A percentile compares a stretch with the other conserved stretches of the same genome.
Evolutionary conservation across 2,797 vertebrate species (phyloP).

Genomic region (Pristis pectinata): DNA sequence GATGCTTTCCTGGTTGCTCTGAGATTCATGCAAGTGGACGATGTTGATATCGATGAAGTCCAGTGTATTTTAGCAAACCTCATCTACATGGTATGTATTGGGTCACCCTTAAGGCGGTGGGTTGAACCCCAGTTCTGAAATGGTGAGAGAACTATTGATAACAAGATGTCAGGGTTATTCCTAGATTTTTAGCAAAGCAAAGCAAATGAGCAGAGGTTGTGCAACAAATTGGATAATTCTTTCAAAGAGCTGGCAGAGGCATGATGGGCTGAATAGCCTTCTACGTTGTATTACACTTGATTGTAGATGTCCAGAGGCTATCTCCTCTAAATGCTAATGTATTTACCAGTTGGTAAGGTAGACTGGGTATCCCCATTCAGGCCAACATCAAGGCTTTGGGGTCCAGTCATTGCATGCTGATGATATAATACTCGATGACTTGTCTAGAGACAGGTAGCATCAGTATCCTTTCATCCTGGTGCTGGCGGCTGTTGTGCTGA

Average conservation of each 20-base stretch:
- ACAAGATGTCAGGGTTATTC: neutral
- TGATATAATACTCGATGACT: neutral
- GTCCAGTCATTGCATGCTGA: neutral
- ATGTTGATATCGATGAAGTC: conserved; percentile 89
- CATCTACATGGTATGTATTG: conserved; percentile 80
- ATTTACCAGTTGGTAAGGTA: neutral
- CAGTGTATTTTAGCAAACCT: conserved; percentile 94
- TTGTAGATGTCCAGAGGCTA: neutral
- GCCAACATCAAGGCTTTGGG: neutral
- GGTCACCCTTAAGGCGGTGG: neutral
- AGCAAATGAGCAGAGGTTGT: neutral
- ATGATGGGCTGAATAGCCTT: neutral
- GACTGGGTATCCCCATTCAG: neutral
- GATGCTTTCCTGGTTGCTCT: conserved; percentile 85
- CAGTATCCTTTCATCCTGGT: neutral
- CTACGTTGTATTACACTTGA: neutral
- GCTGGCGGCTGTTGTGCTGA: neutral
- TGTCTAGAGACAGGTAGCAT: neutral
- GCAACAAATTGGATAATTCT: neutral
- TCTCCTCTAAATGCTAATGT: neutral
- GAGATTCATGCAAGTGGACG: conserved; percentile 86
- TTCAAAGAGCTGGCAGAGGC: neutral
- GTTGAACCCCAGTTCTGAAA: neutral
- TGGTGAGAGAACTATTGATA: neutral
- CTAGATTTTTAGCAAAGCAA: neutral